Base-by-base conservation (phyloP, 2,888 invertebrate species). In the Melipona bicolor region DNA sequence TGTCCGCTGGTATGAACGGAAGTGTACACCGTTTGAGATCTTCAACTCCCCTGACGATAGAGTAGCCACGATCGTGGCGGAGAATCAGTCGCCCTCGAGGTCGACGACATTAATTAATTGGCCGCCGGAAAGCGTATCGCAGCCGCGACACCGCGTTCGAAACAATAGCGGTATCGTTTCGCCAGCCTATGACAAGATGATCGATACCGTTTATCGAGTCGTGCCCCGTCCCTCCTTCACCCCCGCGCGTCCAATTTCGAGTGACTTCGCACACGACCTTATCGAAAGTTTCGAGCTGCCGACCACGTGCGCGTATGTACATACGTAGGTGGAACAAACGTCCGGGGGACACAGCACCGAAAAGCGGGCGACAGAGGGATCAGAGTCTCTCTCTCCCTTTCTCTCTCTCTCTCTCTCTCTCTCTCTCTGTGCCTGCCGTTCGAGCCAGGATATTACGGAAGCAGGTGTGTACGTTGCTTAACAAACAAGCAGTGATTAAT, bases 401-500 rank as follows among this genome's bases (percentile, higher is more conserved):
- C 36, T 36, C 36, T 36, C 9, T 36, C 36, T 9, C 36, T 36
- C 36, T 36, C 36, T 36, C 36, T 36, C 36, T 36, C 36, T 36
- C 80, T 62, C 49, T 71, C 81, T 75, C 78, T 82, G 81, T 50
- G 52, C n/a, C 50, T 36, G 36, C 54, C 21, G 76, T 68, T 74
- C 59, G 77, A 82, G 81, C 52, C 85, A 90, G 89, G 89, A 92
- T 92, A 92, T 92, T 92, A 92, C 92, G 91, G 91, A 92, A 91
- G 92, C 93, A 93, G 92, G 93, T 93, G 92, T 92, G 92, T 92
- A 90, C 91, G 91, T 89, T 91, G 91, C 92, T 94, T 93, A 93
- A 93, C 93, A 94, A 94, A 94, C 94, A 93, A 92, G 92, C 90
- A 91, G 92, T 94, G 93, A 94, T 94, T 94, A 94, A 94, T 94